phyloP scores from a whole-genome alignment of 2,113 vertebrate species.

The Mustela nigripes region DNA sequence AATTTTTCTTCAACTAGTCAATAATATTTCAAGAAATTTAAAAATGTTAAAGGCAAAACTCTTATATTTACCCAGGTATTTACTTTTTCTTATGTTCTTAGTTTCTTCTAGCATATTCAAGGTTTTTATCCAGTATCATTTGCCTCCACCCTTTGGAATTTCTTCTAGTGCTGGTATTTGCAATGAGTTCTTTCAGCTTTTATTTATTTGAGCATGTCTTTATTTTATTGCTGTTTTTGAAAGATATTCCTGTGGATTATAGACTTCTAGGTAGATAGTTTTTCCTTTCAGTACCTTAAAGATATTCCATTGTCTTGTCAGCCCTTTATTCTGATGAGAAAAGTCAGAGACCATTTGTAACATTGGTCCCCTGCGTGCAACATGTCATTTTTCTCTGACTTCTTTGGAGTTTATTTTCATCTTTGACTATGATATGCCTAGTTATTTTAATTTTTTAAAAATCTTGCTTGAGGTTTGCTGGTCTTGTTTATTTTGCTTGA shows the following conservation, averaged over 20 bases:
- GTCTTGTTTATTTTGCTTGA: conserved; percentile 39
- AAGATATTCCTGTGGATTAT: not conserved
- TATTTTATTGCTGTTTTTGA: not conserved
- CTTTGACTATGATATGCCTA: not conserved
- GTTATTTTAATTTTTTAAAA: not conserved
- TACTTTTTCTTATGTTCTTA: not conserved
- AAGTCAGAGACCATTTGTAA: not conserved
- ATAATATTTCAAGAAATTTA: not conserved
- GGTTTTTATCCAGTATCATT: not conserved
- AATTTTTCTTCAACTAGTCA: conserved; percentile 21
- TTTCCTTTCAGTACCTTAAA: not conserved
- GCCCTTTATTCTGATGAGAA: conserved; percentile 29
- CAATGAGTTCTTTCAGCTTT: conserved; percentile 26
- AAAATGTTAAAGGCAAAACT: not conserved
- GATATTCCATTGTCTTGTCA: not conserved
- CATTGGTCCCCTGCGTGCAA: not conserved
- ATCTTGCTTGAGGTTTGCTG: not conserved
- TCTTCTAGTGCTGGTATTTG: not conserved
- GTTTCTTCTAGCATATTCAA: not conserved
- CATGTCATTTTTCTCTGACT: not conserved
- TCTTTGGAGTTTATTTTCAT: not conserved
- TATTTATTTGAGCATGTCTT: not conserved
- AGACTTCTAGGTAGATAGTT: not conserved
- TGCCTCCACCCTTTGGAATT: conserved; percentile 10
- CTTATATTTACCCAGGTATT: not conserved